Evolutionary conservation across 2,888 invertebrate species (phyloP), one percentile per base, ranked within the genome.

Genomic region (Ophraella communa): DNA sequence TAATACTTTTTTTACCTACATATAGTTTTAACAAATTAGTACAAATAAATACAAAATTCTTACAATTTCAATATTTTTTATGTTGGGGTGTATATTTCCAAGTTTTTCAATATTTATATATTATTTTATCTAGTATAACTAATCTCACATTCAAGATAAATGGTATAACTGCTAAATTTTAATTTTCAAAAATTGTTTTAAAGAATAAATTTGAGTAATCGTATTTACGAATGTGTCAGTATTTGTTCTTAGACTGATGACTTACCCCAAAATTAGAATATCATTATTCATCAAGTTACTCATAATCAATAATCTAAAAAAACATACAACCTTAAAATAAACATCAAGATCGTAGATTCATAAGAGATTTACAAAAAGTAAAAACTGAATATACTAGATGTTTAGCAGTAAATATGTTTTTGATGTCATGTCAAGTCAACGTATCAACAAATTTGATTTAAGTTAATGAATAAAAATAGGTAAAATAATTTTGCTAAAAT

Each of bases 241-340:
- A 39, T 39, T 39, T 39, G 14, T 4, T 17, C 4, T 39, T 39
- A 17, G 5, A 39, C 39, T 17, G 1, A 39, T 39, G 39, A 39
- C 39, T 35, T 35, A 39, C 14, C 39, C 39, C 39, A 39, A 39
- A 17, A 39, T 39, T 39, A 39, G 14, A 39, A 17, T 8, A n/a
- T 39, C 7, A 39, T 39, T 39, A 39, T 39, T 39, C 39, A 39
- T 39, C 14, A 14, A 14, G 39, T 39, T 39, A 39, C 39, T 39
- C 39, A 45, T 45, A 45, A 45, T 45, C 45, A 45, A 45, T 45
- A 45, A 18, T 45, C 21, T 45, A 45, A 45, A 45, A 39, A 7
- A 17, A 39, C 17, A 39, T 39, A 39, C 39, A 39, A 17, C n/a
- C 39, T 39, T 17, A 39, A 39, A 39, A 39, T 39, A 39, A 39